Percentiles rank a stretch among this genome's conserved stretches.
These are phyloP conservation scores for Vidua macroura DNA, from an alignment of 2,113 vertebrate species.

Conservation along the genomic window DNA sequence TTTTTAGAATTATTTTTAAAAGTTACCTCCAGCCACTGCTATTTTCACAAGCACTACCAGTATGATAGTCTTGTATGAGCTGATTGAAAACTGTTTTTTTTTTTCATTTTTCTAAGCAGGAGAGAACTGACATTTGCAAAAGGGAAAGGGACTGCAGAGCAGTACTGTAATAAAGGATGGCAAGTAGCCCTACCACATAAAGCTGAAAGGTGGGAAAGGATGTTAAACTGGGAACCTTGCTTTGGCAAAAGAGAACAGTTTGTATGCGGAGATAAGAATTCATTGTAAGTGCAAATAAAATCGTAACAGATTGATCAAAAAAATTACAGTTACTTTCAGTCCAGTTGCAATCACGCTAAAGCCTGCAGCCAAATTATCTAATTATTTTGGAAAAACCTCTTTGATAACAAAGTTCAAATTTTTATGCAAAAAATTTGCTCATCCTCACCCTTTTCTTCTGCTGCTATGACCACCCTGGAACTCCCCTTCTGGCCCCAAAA, in stretches of 20 bases:
- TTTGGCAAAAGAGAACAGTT: background rate
- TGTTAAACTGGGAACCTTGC: background rate
- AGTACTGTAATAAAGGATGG: background rate
- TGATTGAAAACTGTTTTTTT: background rate
- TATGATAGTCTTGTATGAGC: background rate
- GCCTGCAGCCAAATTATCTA: background rate
- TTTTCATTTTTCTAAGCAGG: background rate
- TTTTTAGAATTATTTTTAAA: background rate
- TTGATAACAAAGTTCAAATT: background rate
- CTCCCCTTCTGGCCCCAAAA: accelerated
- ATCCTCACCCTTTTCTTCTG: accelerated
- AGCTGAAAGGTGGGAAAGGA: background rate
- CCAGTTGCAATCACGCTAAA: background rate
- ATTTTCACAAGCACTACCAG: background rate
- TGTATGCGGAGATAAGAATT: accelerated
- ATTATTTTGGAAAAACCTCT: background rate
- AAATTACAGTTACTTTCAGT: background rate
- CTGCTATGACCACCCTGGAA: background rate
- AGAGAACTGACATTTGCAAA: background rate
- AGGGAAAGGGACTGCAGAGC: background rate
- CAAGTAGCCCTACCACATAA: background rate
- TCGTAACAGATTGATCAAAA: background rate
- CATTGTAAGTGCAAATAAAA: background rate
- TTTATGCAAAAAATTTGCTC: background rate
- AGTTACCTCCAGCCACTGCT: background rate